Base-by-base conservation (phyloP, 2,888 invertebrate species). In the Drosophila quinaria region DNA sequence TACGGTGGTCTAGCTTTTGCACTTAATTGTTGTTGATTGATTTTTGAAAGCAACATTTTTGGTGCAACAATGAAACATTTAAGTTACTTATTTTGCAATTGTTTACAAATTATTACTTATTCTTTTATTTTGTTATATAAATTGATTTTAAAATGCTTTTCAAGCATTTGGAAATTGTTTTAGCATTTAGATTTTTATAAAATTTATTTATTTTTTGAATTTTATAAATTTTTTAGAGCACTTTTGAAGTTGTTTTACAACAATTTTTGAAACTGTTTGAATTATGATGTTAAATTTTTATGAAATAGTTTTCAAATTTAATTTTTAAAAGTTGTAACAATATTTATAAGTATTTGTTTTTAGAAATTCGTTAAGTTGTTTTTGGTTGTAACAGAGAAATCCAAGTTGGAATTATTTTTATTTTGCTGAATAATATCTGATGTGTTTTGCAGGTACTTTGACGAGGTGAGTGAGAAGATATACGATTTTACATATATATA, bases 1-100 rank as follows among this genome's bases (percentile, higher is more conserved):
- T 80, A 81, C 87, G 85, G 85, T 87, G 86, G 88, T 87, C 79
- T 89, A 61, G 74, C 71, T 67, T 70, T 87, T 78, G 74, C 78
- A 71, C 74, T 88, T 50, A 85, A 69, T 62, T 75, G 56, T 62
- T 75, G 59, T 69, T 75, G 71, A 49, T 78, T 56, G 22, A 46
- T 69, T 76, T 68, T 72, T 64, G 58, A 49, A 70, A 72, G 64
- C 69, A 80, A 80, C 80, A 86, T 78, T 75, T 73, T 84, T 54
- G 68, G 55, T 61, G 68, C 59, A 47, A 61, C 41, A 71, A 64
- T 66, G 33, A 41, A 49, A 42, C 47, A 72, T 67, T 58, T 67
- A 15, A 71, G 51, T 41, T 11, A 15, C 41, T 19, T 56, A 13
- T 51, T 51, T 9, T 15, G 4, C 13, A 17, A 31, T 19, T 52